Conservation (phyloP, 2,113 vertebrate genomes). For the Sciurus niger region DNA sequence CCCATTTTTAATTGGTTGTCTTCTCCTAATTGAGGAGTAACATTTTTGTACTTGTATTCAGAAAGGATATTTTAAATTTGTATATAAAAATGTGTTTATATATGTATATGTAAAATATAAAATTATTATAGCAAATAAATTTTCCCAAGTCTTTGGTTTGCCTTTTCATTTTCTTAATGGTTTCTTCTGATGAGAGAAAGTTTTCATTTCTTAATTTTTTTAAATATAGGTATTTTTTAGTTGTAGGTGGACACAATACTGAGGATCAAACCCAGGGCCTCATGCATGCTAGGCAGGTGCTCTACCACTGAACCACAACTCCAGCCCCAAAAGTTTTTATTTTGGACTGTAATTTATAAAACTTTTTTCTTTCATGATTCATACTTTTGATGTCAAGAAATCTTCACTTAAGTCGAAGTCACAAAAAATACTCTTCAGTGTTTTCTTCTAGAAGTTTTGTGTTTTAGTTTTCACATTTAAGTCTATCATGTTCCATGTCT, state of each 20-base stretch:
- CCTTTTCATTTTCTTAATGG: not conserved
- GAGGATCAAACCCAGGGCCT: too few relatives aligned
- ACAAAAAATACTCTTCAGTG: not conserved
- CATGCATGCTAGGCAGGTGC: too few relatives aligned
- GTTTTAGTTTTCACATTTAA: not conserved
- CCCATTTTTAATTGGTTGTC: not conserved
- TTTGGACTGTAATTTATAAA: not conserved
- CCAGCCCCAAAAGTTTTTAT: not conserved
- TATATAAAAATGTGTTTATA: too few relatives aligned
- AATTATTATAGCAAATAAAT: not conserved
- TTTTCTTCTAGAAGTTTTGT: not conserved
- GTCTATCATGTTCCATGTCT: not conserved
- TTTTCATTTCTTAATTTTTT: slow-evolving; percentile 1
- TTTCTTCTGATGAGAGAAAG: not conserved
- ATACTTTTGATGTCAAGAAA: not conserved
- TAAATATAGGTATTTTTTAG: too few relatives aligned
- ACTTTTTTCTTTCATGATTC: not conserved
- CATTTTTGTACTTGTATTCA: not conserved
- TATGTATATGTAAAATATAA: not conserved
- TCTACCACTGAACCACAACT: too few relatives aligned
- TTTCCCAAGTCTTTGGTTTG: not conserved
- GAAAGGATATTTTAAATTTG: too few relatives aligned
- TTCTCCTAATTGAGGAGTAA: not conserved
- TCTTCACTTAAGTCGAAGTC: not conserved
- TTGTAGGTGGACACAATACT: too few relatives aligned